Percentiles rank a stretch among this genome's conserved stretches.
Conservation (phyloP, 2,797 vertebrate genomes). For the Pseudomugil gertrudae region DNA sequence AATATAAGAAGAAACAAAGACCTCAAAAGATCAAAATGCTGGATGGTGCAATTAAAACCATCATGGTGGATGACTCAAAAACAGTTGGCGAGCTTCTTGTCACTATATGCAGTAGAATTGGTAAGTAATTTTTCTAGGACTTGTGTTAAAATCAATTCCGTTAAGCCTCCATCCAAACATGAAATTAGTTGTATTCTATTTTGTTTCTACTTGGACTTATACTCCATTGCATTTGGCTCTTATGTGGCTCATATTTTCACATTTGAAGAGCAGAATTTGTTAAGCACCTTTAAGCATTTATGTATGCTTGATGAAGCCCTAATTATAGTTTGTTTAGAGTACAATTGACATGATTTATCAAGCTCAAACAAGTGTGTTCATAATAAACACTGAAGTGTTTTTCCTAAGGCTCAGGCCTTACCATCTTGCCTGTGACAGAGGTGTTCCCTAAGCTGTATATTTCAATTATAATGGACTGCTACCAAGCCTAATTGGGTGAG, state of each 20-base stretch:
- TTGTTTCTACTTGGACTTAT: conserved; percentile 41
- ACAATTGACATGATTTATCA: conserved; percentile 47
- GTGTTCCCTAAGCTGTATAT: conserved; percentile 57
- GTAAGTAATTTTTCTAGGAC: conserved; percentile 67
- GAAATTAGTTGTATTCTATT: conserved; percentile 59
- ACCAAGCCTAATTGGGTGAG: conserved; percentile 64
- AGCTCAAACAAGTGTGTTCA: conserved; percentile 49
- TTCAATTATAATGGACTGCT: conserved; percentile 63
- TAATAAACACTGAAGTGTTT: conserved; percentile 47
- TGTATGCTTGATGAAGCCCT: conserved; percentile 40
- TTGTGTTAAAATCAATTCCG: conserved; percentile 29
- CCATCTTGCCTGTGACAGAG: conserved; percentile 39
- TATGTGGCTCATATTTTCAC: conserved; percentile 25
- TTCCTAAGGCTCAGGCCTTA: conserved; percentile 34
- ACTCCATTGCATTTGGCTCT: conserved; percentile 28
- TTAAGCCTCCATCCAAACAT: conserved; percentile 21
- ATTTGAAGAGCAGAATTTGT: conserved; percentile 43
- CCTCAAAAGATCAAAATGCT: conserved; percentile 99
- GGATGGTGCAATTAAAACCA: conserved; percentile 95
- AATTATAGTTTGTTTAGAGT: conserved; percentile 48
- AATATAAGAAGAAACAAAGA: conserved; percentile 98
- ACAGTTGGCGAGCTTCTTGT: conserved; percentile 96
- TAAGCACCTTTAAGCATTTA: conserved; percentile 26
- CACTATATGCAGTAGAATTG: conserved; percentile 98
- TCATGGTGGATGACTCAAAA: conserved; percentile 99